phyloP scores from a whole-genome alignment of 2,888 invertebrate species.

The Chromoteleia sp. region DNA sequence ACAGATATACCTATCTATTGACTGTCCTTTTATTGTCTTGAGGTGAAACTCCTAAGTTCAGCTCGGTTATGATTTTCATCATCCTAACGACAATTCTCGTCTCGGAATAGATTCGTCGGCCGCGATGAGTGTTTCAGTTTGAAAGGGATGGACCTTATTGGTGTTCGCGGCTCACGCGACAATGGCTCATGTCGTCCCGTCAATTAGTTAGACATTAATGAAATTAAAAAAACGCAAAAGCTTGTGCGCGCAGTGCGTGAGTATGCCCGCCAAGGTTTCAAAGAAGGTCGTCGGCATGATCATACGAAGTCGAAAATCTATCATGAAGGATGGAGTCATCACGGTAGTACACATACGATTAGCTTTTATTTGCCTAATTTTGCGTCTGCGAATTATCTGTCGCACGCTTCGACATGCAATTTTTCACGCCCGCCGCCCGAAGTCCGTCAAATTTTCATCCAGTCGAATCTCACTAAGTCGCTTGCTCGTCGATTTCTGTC shows the following conservation, averaged over 20 bases:
- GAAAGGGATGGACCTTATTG: conserved; percentile 20
- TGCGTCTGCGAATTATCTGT: not conserved
- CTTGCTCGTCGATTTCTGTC: conserved; percentile 1
- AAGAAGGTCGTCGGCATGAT: conserved; percentile 95
- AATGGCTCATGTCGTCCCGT: conserved; percentile 64
- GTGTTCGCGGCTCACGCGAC: conserved; percentile 51
- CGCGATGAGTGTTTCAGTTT: conserved; percentile 44
- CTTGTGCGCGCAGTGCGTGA: conserved; percentile 84
- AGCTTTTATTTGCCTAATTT: not conserved
- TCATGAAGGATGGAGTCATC: conserved; percentile 95
- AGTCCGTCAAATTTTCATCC: too few species aligned
- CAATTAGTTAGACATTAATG: conserved; percentile 78
- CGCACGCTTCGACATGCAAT: not conserved
- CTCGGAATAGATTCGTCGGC: conserved; percentile 26
- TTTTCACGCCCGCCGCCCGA: not conserved
- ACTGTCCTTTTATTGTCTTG: too few species aligned
- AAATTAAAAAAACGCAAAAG: conserved; percentile 84
- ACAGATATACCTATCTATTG: too few species aligned
- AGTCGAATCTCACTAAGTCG: not conserved
- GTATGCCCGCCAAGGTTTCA: conserved; percentile 90
- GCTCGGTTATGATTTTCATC: conserved; percentile 48
- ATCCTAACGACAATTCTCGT: conserved; percentile 31
- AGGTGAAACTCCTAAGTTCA: conserved; percentile 44
- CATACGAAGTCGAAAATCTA: conserved; percentile 93
- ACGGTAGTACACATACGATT: conserved; percentile 87